These are phyloP conservation scores for Matsumyia berberina DNA, from an alignment of 2,888 invertebrate genomes.

Conservation along the genomic window DNA sequence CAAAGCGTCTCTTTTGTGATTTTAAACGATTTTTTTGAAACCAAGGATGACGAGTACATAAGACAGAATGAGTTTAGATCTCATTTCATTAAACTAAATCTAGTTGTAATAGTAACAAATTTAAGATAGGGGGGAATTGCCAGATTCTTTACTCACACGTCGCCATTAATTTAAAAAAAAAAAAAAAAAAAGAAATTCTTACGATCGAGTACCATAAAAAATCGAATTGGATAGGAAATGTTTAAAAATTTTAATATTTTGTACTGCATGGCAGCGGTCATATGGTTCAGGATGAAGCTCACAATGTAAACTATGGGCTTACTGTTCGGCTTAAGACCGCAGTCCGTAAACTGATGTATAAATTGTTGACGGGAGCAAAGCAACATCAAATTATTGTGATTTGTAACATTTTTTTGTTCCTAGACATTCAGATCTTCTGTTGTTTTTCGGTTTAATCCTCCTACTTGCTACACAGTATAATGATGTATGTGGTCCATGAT, in stretches of 20 bases:
- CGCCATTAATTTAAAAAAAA: conserved; percentile 12
- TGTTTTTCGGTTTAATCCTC: conserved; percentile 12
- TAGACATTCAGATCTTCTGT: conserved; percentile 1
- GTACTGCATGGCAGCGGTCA: background rate
- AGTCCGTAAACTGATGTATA: background rate
- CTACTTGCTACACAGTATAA: conserved; percentile 31
- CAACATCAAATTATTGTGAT: conserved; percentile 33
- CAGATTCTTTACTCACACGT: conserved; percentile 21
- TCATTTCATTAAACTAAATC: conserved; percentile 55
- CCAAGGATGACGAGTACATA: conserved; percentile 18
- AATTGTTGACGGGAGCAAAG: conserved; percentile 5
- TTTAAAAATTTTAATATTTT: background rate
- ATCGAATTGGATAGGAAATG: background rate
- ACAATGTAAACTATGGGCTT: too few species aligned
- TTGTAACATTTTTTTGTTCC: conserved; percentile 48
- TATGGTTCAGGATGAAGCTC: background rate
- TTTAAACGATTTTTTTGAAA: background rate
- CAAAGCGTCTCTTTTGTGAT: conserved; percentile 21
- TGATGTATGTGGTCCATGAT: conserved; percentile 44
- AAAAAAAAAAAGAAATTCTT: background rate
- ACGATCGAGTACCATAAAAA: conserved; percentile 11
- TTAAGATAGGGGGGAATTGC: conserved; percentile 5
- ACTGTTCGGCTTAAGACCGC: too few species aligned
- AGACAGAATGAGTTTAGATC: conserved; percentile 65
- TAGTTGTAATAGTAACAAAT: conserved; percentile 53